Evolutionary conservation across 2,797 vertebrate species (phyloP).

Genomic region (Pseudochaenichthys georgianus): DNA sequence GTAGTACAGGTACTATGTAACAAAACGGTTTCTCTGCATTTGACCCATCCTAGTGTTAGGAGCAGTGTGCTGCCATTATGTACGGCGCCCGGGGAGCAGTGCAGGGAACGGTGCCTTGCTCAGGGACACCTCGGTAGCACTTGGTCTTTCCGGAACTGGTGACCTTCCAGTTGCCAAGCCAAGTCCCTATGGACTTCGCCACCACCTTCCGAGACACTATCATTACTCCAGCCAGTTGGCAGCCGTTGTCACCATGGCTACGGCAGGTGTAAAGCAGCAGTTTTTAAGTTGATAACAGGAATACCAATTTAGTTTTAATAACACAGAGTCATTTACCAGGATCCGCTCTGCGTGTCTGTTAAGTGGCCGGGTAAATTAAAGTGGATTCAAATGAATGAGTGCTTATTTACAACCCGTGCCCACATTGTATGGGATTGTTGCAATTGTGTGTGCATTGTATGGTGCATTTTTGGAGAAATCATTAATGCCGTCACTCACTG

Average conservation of each 20-base stretch:
- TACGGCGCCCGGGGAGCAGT: too few relatives aligned
- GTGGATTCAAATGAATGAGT: slow-evolving; percentile 64
- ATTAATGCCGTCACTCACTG: slow-evolving; percentile 9
- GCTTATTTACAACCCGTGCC: slow-evolving; percentile 26
- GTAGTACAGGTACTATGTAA: too few relatives aligned
- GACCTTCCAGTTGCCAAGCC: too few relatives aligned
- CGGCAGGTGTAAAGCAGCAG: slow-evolving; percentile 70
- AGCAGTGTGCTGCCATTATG: too few relatives aligned
- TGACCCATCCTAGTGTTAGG: too few relatives aligned
- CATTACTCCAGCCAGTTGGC: slow-evolving; percentile 64
- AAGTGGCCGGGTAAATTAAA: slow-evolving; percentile 74
- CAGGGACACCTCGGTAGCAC: too few relatives aligned
- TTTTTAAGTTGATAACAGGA: slow-evolving; percentile 72
- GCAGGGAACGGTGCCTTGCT: too few relatives aligned
- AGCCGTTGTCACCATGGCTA: slow-evolving; percentile 73
- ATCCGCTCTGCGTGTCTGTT: slow-evolving; percentile 60
- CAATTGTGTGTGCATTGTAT: slow-evolving; percentile 24
- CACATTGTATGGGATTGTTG: slow-evolving; percentile 28
- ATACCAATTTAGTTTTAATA: slow-evolving; percentile 79
- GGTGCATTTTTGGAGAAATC: slow-evolving; percentile 16
- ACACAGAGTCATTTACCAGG: slow-evolving; percentile 64
- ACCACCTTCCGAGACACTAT: slow-evolving; percentile 29
- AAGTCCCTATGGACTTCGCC: too few relatives aligned
- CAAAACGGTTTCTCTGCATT: too few relatives aligned
- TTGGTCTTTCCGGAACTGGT: too few relatives aligned